Base-by-base conservation (phyloP, 2,888 invertebrate genomes). In the Trachelus iudaicus region DNA sequence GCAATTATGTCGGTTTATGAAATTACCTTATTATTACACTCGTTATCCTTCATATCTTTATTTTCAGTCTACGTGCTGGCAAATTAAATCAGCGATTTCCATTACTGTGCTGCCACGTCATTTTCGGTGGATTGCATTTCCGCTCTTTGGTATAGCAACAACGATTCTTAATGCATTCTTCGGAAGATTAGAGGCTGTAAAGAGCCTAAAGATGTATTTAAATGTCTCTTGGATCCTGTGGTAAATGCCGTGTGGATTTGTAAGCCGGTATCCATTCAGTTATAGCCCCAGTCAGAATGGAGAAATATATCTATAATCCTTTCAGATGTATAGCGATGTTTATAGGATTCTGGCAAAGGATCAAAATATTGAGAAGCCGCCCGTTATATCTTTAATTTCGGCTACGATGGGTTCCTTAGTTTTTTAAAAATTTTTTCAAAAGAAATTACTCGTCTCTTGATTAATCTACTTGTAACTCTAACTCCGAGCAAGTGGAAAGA, bases 171-270 rank as follows among this genome's bases (percentile, higher is more conserved):
- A 56, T 56, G 56, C 56, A 56, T 74, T 74, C 74, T 74, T 74
- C 74, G 74, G 34, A 34, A 74, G 74, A 74, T 74, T 74, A 74
- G 35, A n/a, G 23, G 9, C 34, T 74, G 34, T 74, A 23, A 34
- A 37, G 74, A 33, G 74, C 74, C 35, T 74, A 74, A 74, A 74
- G 74, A 37, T 35, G 74, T 37, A 31, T 74, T 74, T 74, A 35
- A 74, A 37, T 13, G 34, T 34, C 30, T 37, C 33, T n/a, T n/a
- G 35, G 23, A 71, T 31, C 31, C 71, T 71, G 13, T 13, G 37
- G 74, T 35, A 74, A 34, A 74, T 37, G 74, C 74, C 74, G 35
- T 34, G 33, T 35, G 23, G 74, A 74, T 35, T 74, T 37, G 35
- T 74, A 74, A 74, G 74, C 37, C 74, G 35, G 74, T 74, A n/a